phyloP scores from a whole-genome alignment of 2,888 invertebrate genomes.

The Aelia acuminata region DNA sequence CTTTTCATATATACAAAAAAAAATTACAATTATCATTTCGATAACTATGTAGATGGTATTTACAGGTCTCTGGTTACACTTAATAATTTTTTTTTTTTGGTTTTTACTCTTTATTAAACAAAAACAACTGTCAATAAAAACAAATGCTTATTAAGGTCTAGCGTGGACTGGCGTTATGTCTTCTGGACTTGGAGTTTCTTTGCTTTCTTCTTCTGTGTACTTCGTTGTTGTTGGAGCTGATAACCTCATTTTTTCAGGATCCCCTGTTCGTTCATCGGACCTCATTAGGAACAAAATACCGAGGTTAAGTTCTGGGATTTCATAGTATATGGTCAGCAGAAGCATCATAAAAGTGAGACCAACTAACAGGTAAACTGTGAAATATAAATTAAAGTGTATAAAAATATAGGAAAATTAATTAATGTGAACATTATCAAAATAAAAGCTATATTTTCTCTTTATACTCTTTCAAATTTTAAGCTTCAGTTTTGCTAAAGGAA shows the following conservation, averaged over 20 bases:
- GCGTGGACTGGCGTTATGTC: slow-evolving; percentile 78
- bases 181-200: slow-evolving; percentile 80
- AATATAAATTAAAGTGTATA: slow-evolving; percentile 59
- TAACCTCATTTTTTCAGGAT: slow-evolving; percentile 77
- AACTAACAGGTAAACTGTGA: slow-evolving; percentile 82
- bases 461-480: too few species aligned
- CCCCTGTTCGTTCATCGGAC: slow-evolving; percentile 72
- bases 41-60: slow-evolving; percentile 40
- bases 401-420: background rate
- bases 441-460: background rate
- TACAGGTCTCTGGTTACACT: slow-evolving; percentile 34
- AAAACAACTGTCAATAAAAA: slow-evolving; percentile 21
- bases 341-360: slow-evolving; percentile 90
- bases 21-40: slow-evolving; percentile 21
- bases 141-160: slow-evolving; percentile 67
- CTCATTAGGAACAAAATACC: slow-evolving; percentile 82
- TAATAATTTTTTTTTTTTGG: slow-evolving; percentile 13
- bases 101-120: background rate
- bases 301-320: slow-evolving; percentile 89
- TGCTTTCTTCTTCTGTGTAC: slow-evolving; percentile 73
- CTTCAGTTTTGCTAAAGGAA: too few species aligned
- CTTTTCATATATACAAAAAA: background rate
- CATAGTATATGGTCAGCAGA: slow-evolving; percentile 86
- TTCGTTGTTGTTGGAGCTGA: slow-evolving; percentile 73
- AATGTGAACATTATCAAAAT: background rate